Conservation (phyloP, 2,113 vertebrate species). For the Podarcis raffonei region DNA sequence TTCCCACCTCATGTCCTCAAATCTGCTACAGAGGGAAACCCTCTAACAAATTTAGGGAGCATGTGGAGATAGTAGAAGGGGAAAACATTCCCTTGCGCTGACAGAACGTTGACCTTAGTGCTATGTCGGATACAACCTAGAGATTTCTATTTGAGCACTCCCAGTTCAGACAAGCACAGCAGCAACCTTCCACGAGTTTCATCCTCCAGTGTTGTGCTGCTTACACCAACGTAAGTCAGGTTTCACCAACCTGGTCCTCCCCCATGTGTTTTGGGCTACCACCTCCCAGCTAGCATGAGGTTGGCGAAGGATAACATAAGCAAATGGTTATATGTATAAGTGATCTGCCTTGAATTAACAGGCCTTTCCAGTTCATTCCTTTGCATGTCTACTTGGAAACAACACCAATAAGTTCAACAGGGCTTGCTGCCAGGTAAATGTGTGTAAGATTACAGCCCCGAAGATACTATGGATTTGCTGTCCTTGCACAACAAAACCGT, state of each 20-base stretch:
- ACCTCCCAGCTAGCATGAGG: no score
- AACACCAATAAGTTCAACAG: no score
- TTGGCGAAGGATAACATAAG: neutral
- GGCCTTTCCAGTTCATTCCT: neutral
- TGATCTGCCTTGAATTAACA: neutral
- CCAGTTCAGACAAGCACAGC: neutral
- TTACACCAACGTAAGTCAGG: neutral
- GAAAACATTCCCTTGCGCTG: no score
- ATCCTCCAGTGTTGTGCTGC: neutral
- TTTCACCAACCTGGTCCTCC: neutral
- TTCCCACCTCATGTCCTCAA: no score
- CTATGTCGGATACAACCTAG: no score
- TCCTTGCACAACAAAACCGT: neutral
- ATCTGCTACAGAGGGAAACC: no score
- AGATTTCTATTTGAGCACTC: neutral
- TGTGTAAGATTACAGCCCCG: no score
- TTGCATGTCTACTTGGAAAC: no score
- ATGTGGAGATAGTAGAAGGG: no score
- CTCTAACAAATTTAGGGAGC: no score
- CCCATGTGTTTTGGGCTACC: neutral
- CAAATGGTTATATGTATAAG: neutral
- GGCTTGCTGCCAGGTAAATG: no score
- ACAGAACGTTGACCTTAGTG: no score
- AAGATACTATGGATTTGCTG: neutral
- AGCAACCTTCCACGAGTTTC: neutral